Conservation (phyloP, 2,113 vertebrate species). For the Apistogramma diplotaenia region DNA sequence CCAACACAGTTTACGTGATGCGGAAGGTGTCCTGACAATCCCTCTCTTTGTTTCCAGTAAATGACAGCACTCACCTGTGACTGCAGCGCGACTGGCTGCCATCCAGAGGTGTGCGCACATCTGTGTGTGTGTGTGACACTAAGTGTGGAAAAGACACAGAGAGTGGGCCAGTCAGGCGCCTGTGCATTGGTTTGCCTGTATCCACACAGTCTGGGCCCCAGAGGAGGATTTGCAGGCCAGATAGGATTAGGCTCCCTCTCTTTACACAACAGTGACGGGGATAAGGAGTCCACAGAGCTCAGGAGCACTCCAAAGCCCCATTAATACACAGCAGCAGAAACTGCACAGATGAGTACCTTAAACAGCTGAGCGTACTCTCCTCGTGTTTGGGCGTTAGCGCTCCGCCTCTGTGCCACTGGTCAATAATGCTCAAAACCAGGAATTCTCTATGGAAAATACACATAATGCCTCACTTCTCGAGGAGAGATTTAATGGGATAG, state of each 20-base stretch:
- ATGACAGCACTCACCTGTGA: slow-evolving; percentile 74
- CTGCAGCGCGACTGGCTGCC: slow-evolving; percentile 55
- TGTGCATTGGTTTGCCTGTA: slow-evolving; percentile 65
- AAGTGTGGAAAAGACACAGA: slow-evolving; percentile 48
- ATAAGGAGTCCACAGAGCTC: slow-evolving; percentile 70
- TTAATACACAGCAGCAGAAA: slow-evolving; percentile 67
- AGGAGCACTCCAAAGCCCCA: slow-evolving; percentile 71
- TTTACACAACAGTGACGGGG: slow-evolving; percentile 79
- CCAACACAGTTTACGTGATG: slow-evolving; percentile 1
- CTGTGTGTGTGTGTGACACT: slow-evolving; percentile 22
- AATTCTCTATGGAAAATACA: slow-evolving; percentile 26
- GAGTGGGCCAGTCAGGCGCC: slow-evolving; percentile 63
- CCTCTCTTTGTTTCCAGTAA: slow-evolving; percentile 72
- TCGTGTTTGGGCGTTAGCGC: slow-evolving; percentile 58
- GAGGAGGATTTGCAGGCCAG: slow-evolving; percentile 75
- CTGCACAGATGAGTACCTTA: slow-evolving; percentile 60
- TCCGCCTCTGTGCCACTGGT: slow-evolving; percentile 24
- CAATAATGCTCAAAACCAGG: slow-evolving; percentile 32
- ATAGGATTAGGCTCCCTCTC: slow-evolving; percentile 78
- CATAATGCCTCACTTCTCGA: slow-evolving; percentile 31
- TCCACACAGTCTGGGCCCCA: slow-evolving; percentile 70
- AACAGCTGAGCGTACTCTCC: slow-evolving; percentile 59
- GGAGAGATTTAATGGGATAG: neutral
- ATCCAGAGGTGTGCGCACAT: slow-evolving; percentile 43
- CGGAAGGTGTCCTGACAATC: slow-evolving; percentile 58